These are phyloP conservation scores for Iguana delicatissima DNA, from an alignment of 2,797 vertebrate species.

Conservation along the genomic window DNA sequence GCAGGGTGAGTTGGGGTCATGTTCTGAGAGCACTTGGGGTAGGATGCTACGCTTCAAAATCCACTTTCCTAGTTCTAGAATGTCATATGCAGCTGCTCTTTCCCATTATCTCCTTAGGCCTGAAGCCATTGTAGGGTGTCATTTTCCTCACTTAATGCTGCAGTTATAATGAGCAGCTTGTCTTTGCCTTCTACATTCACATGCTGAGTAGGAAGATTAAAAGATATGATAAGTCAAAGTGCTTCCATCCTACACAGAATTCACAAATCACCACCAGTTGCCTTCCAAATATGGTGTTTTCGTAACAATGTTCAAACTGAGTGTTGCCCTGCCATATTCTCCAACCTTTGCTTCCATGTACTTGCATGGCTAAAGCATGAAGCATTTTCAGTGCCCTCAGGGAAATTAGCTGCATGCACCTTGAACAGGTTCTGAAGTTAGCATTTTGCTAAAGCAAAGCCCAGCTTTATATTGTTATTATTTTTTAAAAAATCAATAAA, in stretches of 20 bases:
- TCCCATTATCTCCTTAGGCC: too few species aligned
- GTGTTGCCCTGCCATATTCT: conserved; percentile 1
- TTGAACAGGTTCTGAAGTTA: conserved; percentile 30
- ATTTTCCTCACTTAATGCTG: neutral
- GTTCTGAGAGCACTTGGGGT: neutral
- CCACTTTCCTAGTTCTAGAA: neutral
- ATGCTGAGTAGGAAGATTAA: neutral
- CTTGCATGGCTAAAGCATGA: conserved; percentile 31
- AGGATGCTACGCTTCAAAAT: neutral
- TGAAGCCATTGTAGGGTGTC: neutral
- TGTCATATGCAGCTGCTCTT: neutral
- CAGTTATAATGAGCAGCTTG: neutral
- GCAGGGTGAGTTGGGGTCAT: neutral
- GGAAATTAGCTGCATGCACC: neutral
- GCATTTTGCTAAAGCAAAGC: conserved; percentile 9
- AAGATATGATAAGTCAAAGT: neutral
- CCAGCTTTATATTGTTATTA: neutral
- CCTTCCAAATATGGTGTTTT: neutral
- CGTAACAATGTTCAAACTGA: neutral
- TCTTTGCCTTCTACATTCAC: neutral
- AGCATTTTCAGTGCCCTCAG: conserved; percentile 10
- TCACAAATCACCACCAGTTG: too few species aligned
- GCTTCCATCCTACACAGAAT: neutral
- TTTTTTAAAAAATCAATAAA: conserved; percentile 50
- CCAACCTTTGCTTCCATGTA: neutral